Base-by-base conservation (phyloP, 2,888 invertebrate species). In the Luffia ferchaultella region DNA sequence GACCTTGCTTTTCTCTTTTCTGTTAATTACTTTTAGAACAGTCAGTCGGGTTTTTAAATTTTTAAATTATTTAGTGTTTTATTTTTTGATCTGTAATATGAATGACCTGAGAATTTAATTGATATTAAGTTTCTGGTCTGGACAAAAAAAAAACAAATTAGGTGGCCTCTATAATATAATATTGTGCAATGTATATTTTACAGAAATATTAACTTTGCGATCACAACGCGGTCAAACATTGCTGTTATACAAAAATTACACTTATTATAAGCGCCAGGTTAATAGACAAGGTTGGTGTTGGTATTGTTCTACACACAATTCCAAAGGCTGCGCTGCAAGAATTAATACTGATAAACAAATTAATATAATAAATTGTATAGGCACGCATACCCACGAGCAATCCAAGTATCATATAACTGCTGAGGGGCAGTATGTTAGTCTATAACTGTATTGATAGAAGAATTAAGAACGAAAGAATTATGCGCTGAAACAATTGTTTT, bases 291-390 rank as follows among this genome's bases (percentile, higher is more conserved):
- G 30, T 3, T 30, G 30, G 30, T 12, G 30, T 30, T 77, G 77
- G 77, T 75, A 76, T 54, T 77, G 77, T 51, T 76, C 76, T 2
- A 70, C 63, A 44, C 69, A 30, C 30, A 30, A 30, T 12, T 30
- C 72, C 42, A 75, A 65, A 57, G 68, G 64, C 47, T 77, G 76
- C 59, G 65, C 68, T 18, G 77, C 74, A 1, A 61, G 64, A 52
- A 63, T 77, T n/a, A 48, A 71, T 40, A 72, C 75, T 1, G 62
- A 63, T 2, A 54, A 55, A 1, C 62, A 69, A 16, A 63, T 70
- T 48, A 53, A 57, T 12, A 61, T 76, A 15, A 45, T 67, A 2
- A 57, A 57, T 0, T 53, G 55, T 2, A 57, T 58, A 0, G 72
- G 72, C 1, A 49, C 52, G 3, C 76, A 76, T 52, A 59, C 60